Evolutionary conservation across 2,797 vertebrate genomes (phyloP), one percentile per base, ranked within the genome.

Genomic region (Synaphobranchus kaupii): DNA sequence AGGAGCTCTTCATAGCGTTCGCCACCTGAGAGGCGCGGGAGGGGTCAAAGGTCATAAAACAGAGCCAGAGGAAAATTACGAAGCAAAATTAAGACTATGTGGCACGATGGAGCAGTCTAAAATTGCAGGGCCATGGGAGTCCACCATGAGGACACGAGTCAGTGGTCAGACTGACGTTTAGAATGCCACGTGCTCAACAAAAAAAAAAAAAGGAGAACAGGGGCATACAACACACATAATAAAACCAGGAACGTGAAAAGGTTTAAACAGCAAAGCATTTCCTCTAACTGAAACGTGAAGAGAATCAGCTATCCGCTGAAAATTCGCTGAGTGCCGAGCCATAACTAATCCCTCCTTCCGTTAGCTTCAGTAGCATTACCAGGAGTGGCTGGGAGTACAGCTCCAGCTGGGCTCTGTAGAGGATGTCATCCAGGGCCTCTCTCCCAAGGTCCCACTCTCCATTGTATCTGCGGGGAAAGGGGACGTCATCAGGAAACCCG

Each of bases 371-470:
- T 0, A 48, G 44, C 8, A 97, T 96, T 96, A 99, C 99, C 98
- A 99, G 92, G 2, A 99, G 93, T 60, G 98, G 98, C 92, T 99
- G 97, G 63, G 98, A 98, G 94, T 98, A 99, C 82, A 99, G 98
- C 93, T 99, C 98, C 94, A 99, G 96, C 94, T 99, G 98, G 89
- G 98, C 96, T 95, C 98, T 94, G 94, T 99, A 99, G 90, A 99
- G 96, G 89, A 99, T 95, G 91, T 99, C 98, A 94, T 99, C 98
- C 92, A 99, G 93, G 34, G 98, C 98, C 94, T 99, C 98, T 92
- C 96, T 97, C 15, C 98, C 98, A 92, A 98, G 96, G 85, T 98
- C 97, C 98, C 98, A 99, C 89, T 99, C 98, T 85, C 98, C 98
- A 90, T 99, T 99, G 92, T 99, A 99, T 96, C 98, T 99, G 89